Conservation (phyloP, 1,140 invertebrate species). For the Caligus rogercresseyi region DNA sequence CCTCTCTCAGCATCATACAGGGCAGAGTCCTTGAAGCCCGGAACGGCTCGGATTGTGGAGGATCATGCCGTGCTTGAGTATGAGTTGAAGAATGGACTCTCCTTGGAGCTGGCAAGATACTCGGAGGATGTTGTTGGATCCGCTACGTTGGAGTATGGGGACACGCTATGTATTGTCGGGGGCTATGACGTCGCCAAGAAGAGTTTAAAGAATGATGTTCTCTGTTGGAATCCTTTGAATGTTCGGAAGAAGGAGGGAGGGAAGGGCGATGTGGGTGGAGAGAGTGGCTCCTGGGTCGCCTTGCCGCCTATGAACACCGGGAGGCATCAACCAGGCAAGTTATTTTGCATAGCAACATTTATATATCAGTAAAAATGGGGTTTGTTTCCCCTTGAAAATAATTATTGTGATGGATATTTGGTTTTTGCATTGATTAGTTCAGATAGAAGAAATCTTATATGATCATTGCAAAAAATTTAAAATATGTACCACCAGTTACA, state of each 20-base stretch:
- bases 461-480: too few species aligned
- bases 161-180: constrained; percentile 9
- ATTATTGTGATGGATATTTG: too few species aligned
- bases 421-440: too few species aligned
- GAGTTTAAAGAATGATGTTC: background rate
- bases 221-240: constrained; percentile 13
- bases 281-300: background rate
- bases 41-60: constrained; percentile 2
- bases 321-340: constrained; percentile 2
- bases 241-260: background rate
- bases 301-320: constrained; percentile 4
- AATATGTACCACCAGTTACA: too few species aligned
- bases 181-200: background rate
- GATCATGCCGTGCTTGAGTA: constrained; percentile 8
- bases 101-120: background rate
- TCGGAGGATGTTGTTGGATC: background rate
- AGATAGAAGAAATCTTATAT: too few species aligned
- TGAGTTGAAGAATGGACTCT: constrained; percentile 1
- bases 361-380: too few species aligned
- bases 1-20: background rate
- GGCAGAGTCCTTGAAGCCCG: constrained; percentile 3
- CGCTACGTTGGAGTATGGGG: constrained; percentile 9
- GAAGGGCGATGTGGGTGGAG: background rate
- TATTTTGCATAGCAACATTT: too few species aligned
- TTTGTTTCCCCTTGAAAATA: too few species aligned